Evolutionary conservation across 1,140 invertebrate species (phyloP).

Genomic region (Cydia amplana): DNA sequence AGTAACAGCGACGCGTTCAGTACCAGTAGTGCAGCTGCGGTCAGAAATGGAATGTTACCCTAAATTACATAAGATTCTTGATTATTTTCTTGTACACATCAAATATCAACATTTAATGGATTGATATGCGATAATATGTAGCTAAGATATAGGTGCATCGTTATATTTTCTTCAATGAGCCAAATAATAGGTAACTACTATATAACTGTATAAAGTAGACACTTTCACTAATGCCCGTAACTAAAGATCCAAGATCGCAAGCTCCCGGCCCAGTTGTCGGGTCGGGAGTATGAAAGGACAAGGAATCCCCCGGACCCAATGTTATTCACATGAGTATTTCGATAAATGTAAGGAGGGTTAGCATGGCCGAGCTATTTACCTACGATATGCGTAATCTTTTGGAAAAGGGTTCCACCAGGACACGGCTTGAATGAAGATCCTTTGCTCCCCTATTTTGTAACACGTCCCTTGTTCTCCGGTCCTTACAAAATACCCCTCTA

Average conservation of each 20-base stretch:
- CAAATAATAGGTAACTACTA: no score
- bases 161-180: no score
- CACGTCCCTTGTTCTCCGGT: conserved; percentile 7
- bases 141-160: no score
- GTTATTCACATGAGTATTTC: conserved; percentile 68
- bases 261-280: background rate
- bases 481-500: background rate
- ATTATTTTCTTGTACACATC: no score
- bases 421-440: conserved; percentile 29
- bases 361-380: conserved; percentile 52
- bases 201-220: no score
- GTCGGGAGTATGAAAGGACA: conserved; percentile 47
- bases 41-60: no score
- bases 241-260: background rate
- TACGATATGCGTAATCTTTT: conserved; percentile 65
- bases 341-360: conserved; percentile 56
- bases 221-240: background rate
- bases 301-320: conserved; percentile 46
- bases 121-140: no score
- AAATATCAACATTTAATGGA: no score
- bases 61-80: no score
- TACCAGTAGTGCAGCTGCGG: no score
- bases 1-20: no score
- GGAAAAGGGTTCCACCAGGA: conserved; percentile 54
- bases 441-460: conserved; percentile 30